phyloP scores from a whole-genome alignment of 2,113 vertebrate species.

The Beaufortia kweichowensis region DNA sequence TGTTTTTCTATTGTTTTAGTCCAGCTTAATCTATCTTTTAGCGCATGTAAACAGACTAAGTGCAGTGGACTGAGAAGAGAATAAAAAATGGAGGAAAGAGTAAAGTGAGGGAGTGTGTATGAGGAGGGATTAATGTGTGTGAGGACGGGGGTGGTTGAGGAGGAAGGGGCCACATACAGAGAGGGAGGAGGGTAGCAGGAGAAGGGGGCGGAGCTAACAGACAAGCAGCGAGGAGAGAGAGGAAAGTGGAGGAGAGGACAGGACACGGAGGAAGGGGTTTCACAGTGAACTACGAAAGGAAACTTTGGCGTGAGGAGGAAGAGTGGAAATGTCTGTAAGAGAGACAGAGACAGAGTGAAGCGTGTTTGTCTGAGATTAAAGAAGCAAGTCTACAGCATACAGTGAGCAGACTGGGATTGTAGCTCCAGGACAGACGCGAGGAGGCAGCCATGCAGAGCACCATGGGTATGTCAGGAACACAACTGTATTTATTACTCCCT shows the following conservation, averaged over 20 bases:
- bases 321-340: constrained; percentile 56
- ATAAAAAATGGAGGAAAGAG: constrained; percentile 7
- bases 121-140: constrained; percentile 55
- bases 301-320: constrained; percentile 55
- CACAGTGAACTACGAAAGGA: constrained; percentile 52
- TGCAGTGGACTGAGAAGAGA: constrained; percentile 5
- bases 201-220: constrained; percentile 44
- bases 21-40: no score
- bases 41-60: background rate
- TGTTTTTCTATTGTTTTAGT: no score
- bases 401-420: constrained; percentile 32
- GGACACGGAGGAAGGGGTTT: constrained; percentile 58
- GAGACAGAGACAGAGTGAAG: constrained; percentile 37
- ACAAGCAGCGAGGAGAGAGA: constrained; percentile 22
- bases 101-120: constrained; percentile 31
- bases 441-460: constrained; percentile 44
- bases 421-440: constrained; percentile 46
- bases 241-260: constrained; percentile 32
- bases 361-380: constrained; percentile 27
- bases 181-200: constrained; percentile 49
- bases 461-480: constrained; percentile 44
- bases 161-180: constrained; percentile 38
- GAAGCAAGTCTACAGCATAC: constrained; percentile 8
- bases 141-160: constrained; percentile 33
- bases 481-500: constrained; percentile 15